Base-by-base conservation (phyloP, 2,113 vertebrate genomes). In the Tricholaema leucomelas region DNA sequence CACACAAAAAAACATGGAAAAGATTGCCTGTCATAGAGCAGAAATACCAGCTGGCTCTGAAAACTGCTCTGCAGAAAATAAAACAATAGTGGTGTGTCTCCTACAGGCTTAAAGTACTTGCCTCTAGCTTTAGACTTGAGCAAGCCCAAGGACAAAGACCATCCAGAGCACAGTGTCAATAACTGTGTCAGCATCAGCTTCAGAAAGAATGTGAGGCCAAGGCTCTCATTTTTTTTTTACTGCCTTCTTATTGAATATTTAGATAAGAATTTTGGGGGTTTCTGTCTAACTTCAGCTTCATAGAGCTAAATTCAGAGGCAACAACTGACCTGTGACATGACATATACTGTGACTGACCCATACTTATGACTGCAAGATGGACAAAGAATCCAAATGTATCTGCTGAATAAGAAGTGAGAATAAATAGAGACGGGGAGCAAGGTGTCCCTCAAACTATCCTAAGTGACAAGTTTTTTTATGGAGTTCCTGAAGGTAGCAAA, bases 401-500 rank as follows among this genome's bases (percentile, higher is more conserved):
- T 52, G 33, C 60, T 58, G 20, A 72, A 52, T 15, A 72, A 72
- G 73, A 80, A 50, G 20, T 13, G 33, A 63, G 56, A 90, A 42
- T 1, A 74, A 46, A 75, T 81, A 44, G 10, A 25, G 17, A 60
- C 78, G 60, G 18, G 5, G n/a, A 87, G 69, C 7, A 72, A 75
- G 27, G 13, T 12, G 6, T 74, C 36, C 42, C 19, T 2, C 0
- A 27, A 70, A 31, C 19, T 0, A 7, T 87, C 31, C 7, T 18
- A 52, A 70, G 42, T 24, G 25, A 88, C 76, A 60, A 6, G 8
- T 23, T 23, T 60, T 72, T 72, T 66, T 55, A 55, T 16, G 31
- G 58, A 85, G 59, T 50, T 38, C 65, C 54, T 90, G 30, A 56
- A 73, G 36, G 59, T 35, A 89, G 54, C 50, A 56, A 70, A 74